Conservation (phyloP, 30 jellyfish, hydroid and myxozoan species). For the Aurelia aurita region DNA sequence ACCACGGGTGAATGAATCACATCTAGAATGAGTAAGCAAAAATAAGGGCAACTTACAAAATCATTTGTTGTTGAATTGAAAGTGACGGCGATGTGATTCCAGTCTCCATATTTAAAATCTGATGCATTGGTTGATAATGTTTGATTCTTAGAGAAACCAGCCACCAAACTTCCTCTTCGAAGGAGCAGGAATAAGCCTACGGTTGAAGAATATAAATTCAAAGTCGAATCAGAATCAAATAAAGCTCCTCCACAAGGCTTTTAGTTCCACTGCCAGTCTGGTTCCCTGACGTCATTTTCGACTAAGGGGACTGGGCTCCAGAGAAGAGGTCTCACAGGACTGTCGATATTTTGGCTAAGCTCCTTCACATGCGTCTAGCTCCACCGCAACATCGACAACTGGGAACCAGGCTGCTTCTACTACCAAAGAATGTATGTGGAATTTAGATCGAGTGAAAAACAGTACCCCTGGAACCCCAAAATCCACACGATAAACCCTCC, state of each 20-base stretch:
- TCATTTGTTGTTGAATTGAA: conserved; percentile 7
- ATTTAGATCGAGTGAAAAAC: too few relatives aligned
- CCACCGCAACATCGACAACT: too few relatives aligned
- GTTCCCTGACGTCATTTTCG: too few relatives aligned
- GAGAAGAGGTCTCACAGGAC: too few relatives aligned
- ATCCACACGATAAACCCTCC: too few relatives aligned
- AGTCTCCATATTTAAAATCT: conserved; percentile 33
- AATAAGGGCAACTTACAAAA: conserved; percentile 3
- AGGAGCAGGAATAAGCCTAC: conserved; percentile 36
- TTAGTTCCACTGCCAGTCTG: neutral
- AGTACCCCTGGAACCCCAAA: too few relatives aligned
- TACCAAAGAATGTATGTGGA: too few relatives aligned
- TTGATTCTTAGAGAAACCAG: conserved; percentile 40
- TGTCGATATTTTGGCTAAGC: too few relatives aligned
- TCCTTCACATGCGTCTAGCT: too few relatives aligned
- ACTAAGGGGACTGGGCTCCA: too few relatives aligned
- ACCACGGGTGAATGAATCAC: too few relatives aligned
- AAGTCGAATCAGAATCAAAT: neutral
- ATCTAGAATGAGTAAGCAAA: neutral
- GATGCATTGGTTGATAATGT: conserved; percentile 29
- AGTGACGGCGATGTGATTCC: conserved; percentile 54
- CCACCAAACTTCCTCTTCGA: conserved; percentile 28
- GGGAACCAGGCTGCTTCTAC: too few relatives aligned
- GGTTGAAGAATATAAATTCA: neutral
- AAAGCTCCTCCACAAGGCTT: neutral